Percentiles rank a stretch among this genome's conserved stretches.
These are phyloP conservation scores for Calameuta pallipes DNA, from an alignment of 2,888 invertebrate species.

Conservation along the genomic window DNA sequence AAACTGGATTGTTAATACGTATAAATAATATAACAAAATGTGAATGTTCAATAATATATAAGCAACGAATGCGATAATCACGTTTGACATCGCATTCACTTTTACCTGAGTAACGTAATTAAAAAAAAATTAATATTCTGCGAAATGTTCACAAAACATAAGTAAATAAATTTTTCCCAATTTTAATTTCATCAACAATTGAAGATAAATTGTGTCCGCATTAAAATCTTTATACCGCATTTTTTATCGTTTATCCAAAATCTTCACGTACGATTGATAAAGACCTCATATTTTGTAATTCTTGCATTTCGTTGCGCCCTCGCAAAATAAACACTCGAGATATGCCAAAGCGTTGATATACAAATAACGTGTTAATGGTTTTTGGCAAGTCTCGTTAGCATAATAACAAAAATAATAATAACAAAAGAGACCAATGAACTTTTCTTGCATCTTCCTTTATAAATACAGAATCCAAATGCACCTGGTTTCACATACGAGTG, in stretches of 20 bases:
- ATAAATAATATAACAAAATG: neutral
- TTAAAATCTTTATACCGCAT: too few relatives aligned
- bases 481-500: neutral
- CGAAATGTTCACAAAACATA: neutral
- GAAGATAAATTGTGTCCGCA: too few relatives aligned
- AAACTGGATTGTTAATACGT: neutral
- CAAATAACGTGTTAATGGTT: neutral
- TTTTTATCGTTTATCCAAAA: too few relatives aligned
- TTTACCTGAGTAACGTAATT: neutral
- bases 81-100: neutral
- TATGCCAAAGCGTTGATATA: neutral
- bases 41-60: neutral
- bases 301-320: neutral
- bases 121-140: neutral
- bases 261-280: too few relatives aligned
- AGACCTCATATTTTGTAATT: neutral
- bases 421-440: neutral
- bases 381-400: neutral
- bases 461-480: neutral
- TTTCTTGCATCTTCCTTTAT: neutral
- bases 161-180: neutral
- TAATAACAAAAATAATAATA: neutral
- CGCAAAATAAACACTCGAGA: neutral
- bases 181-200: too few relatives aligned
- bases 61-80: neutral